Base-by-base conservation (phyloP, 1,140 invertebrate species). In the Drosophila murphyi region DNA sequence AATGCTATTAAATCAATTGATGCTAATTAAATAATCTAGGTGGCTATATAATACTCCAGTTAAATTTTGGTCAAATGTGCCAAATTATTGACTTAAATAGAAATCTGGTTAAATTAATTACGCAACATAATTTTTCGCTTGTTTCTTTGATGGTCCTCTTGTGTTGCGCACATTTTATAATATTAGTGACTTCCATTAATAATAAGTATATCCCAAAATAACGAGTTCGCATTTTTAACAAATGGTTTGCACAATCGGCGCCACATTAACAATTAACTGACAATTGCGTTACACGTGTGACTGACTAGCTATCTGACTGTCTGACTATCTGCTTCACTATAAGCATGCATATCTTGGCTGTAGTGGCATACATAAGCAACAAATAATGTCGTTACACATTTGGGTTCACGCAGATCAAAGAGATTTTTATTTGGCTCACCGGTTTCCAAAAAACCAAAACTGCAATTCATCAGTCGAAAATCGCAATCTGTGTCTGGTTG, bases 331-430 rank as follows among this genome's bases (percentile, higher is more conserved):
- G 5, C n/a, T 4, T 39, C 3, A 35, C 28, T 39, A 39, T 55
- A 34, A 28, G 10, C 32, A 37, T 31, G 28, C 5, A 28, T 43
- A 31, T 5, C 37, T 20, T 7, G 20, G 6, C 35, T 37, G 52
- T 7, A 56, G 7, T 37, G 52, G 52, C 34, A 60, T n/a, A 43
- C 39, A 35, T 12, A 37, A 2, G 32, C n/a, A 57, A 50, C 28
- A 61, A 31, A 28, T 31, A 56, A 56, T 10, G 51, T 41, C 55
- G 55, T 67, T 67, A 67, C 47, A 59, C 41, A 65, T 76, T 72
- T n/a, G 39, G 29, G 43, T 60, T 48, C 55, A 45, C 45, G 8
- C 12, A 54, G 70, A 45, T 60, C 62, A 59, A 43, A 45, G 64
- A 61, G 61, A 68, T 39, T 65, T 52, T 45, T 20, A 20, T 34